Base-by-base conservation (phyloP, 2,113 vertebrate species). In the Seriola rivoliana region DNA sequence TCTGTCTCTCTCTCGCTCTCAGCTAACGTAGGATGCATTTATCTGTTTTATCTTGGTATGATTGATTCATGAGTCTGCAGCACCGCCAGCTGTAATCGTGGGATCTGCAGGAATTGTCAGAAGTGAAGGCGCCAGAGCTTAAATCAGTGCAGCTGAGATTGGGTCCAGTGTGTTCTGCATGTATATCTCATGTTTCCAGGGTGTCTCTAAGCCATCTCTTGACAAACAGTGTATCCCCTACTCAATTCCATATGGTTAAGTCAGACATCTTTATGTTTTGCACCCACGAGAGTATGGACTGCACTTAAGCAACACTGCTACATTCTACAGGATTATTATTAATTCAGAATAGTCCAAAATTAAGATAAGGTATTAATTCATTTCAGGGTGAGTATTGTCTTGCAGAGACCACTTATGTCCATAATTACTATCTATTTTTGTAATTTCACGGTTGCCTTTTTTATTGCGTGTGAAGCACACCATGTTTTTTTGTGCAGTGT, bases 1-100 rank as follows among this genome's bases (percentile, higher is more conserved):
- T 59, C 62, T 11, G 54, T 77, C 78, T 38, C 69, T 16, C 71
- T 16, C 75, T 75, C 36, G 46, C 81, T 84, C 59, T 74, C 63
- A 82, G 77, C 80, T 19, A 73, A 71, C 29, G 8, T 32, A 57
- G 88, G 77, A 76, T 70, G 72, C 86, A 85, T 90, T 74, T 92
- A 81, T 93, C 85, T 85, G 75, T 82, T 92, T 93, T 84, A 94
- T 94, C 90, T 83, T 1, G 11, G 60, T 57, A 75, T 91, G 94
- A 92, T 89, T 93, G 88, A 93, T 94, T 94, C 88, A 89, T 87
- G 90, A 90, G 87, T 92, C 74, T 74, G 80, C 70, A 64, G 82
- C 69, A 75, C 79, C 23, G 62, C 75, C 65, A 62, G 84, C 75
- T 81, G 12, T 88, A 91, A 92, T 92, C 92, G 36, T 50, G 54